phyloP scores from a whole-genome alignment of 2,888 invertebrate species.

The Diplazon laetatorius region DNA sequence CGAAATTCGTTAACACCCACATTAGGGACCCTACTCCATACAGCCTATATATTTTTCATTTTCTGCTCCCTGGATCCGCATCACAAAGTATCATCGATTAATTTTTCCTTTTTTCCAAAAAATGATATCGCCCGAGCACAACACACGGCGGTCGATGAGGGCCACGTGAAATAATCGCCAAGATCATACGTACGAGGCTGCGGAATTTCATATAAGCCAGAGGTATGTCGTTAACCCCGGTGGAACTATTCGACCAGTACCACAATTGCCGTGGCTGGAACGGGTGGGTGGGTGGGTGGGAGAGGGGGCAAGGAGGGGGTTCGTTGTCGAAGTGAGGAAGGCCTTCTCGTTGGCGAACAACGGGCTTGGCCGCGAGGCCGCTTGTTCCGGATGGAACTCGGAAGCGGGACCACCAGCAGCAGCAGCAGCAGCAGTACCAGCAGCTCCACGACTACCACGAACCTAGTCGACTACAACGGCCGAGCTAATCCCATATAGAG shows the following conservation, averaged over 20 bases:
- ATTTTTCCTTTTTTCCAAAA: neutral
- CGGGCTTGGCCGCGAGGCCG: constrained; percentile 49
- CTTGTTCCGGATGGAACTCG: constrained; percentile 60
- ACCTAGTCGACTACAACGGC: constrained; percentile 56
- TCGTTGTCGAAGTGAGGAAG: constrained; percentile 28
- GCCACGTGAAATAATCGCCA: constrained; percentile 63
- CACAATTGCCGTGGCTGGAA: constrained; percentile 66
- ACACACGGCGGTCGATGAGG: neutral
- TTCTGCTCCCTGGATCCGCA: no score
- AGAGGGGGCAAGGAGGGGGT: no score
- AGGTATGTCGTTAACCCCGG: constrained; percentile 49
- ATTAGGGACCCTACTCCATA: no score
- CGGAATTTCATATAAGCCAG: constrained; percentile 69
- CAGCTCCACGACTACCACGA: neutral
- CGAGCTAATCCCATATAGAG: constrained; percentile 62
- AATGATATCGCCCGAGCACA: neutral
- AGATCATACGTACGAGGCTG: constrained; percentile 57
- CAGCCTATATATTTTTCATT: no score
- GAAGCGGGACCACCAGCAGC: constrained; percentile 40
- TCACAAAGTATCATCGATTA: no score
- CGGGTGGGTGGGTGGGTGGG: constrained; percentile 25
- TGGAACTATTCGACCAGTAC: constrained; percentile 66
- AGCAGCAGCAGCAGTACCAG: constrained; percentile 24
- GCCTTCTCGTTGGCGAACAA: constrained; percentile 59
- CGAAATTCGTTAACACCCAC: no score